Evolutionary conservation across 2,113 vertebrate genomes (phyloP), one percentile per base, ranked within the genome.

Genomic region (Perca schrenkii): DNA sequence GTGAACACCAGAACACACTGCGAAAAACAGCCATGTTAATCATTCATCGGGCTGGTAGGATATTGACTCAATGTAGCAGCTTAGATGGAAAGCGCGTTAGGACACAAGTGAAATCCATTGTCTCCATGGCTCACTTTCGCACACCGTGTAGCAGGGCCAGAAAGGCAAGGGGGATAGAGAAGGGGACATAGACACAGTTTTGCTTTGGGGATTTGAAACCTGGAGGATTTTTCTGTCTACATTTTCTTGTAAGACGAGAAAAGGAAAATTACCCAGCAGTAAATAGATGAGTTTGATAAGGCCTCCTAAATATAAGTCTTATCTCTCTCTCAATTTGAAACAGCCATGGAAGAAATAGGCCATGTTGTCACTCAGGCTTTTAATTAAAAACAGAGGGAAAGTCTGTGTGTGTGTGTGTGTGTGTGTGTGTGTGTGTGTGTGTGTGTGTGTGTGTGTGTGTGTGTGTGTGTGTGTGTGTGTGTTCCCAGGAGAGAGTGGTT

Each of bases 241-340:
- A 78, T 58, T 83, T 78, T 88, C 70, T 86, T 83, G 65, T 78
- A 85, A 84, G 82, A 75, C 78, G 31, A 86, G 72, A 86, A 79
- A 88, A 66, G 67, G 91, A 88, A 92, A 92, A 92, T 92, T 85
- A 93, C 80, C 88, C 87, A 78, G 88, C 87, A 94, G 87, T 90
- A 94, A 91, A 93, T 89, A 88, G 92, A 94, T 95, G 86, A 86
- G 75, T 83, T 80, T 82, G 93, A 95, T 94, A 94, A 93, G 80
- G 64, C 43, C 53, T 64, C 87, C 90, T 89, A 94, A 94, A 95
- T 94, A 94, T 89, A 93, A 86, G 80, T 65, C 92, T 93, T 94
- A 93, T 93, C 93, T 88, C 79, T 57, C 70, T 72, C 88, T 89
- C 88, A 85, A 91, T 92, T 92, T 93, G 81, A 93, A 94, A 93